Evolutionary conservation across 2,113 vertebrate genomes (phyloP).

Genomic region (Noctilio leporinus): DNA sequence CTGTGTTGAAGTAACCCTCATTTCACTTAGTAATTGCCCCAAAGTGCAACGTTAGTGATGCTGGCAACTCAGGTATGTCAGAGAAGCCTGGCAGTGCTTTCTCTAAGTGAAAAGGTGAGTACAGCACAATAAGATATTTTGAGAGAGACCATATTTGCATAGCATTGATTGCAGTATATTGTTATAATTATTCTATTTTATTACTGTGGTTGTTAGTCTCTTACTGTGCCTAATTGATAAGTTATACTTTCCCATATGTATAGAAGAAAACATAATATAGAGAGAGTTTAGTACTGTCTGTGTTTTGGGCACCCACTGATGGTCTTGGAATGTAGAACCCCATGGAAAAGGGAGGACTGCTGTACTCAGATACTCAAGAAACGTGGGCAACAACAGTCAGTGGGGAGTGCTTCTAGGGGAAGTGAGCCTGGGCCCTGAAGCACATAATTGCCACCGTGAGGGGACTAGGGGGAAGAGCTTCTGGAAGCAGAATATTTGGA

Average conservation of each 20-base stretch:
- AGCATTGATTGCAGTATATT: neutral
- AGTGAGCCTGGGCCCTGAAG: neutral
- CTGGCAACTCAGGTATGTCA: neutral
- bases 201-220: neutral
- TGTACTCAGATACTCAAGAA: neutral
- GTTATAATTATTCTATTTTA: neutral
- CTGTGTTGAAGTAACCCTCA: neutral
- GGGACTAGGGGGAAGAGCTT: neutral
- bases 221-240: neutral
- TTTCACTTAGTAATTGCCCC: neutral
- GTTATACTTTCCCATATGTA: neutral
- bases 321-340: neutral
- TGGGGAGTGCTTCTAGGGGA: neutral
- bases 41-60: neutral
- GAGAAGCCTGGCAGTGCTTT: neutral
- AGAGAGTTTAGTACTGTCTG: neutral
- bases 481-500: neutral
- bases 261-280: neutral
- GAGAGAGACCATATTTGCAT: neutral
- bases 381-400: neutral
- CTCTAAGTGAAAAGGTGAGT: neutral
- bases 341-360: neutral
- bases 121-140: neutral
- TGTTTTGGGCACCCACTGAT: neutral
- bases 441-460: neutral